A percentile compares a stretch with the other conserved stretches of the same genome.
phyloP scores from a whole-genome alignment of 2,888 invertebrate species.

The Norana najaformis region DNA sequence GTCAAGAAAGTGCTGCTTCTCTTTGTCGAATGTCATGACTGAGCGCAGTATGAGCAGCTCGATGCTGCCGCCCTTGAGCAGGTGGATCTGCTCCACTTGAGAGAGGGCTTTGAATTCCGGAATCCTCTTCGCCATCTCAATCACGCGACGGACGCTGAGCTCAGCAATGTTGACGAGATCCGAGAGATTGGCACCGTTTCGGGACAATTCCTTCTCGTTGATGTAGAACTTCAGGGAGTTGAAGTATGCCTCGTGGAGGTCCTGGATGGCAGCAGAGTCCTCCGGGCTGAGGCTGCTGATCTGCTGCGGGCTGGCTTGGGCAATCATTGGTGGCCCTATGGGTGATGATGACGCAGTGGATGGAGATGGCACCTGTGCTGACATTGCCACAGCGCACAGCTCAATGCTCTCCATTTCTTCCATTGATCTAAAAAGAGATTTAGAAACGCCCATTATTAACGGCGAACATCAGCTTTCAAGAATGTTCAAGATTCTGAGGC shows the following conservation, averaged over 20 bases:
- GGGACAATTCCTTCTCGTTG: slow-evolving; percentile 45
- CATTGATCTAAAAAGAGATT: not conserved
- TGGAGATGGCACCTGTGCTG: not conserved
- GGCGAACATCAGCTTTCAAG: not conserved
- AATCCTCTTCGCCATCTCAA: slow-evolving; percentile 68
- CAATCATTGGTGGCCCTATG: not conserved
- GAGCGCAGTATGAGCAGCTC: slow-evolving; percentile 95
- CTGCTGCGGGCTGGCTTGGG: slow-evolving; percentile 24
- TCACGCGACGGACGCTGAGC: slow-evolving; percentile 68
- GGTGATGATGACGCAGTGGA: not conserved
- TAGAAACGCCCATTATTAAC: not conserved
- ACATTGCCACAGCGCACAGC: slow-evolving; percentile 7
- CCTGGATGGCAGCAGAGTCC: slow-evolving; percentile 54
- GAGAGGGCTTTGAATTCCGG: slow-evolving; percentile 72
- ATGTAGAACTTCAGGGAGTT: slow-evolving; percentile 58
- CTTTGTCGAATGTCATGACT: slow-evolving; percentile 88
- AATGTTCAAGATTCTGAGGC: no score
- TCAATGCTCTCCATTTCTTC: slow-evolving; percentile 4
- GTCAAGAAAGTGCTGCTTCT: slow-evolving; percentile 83
- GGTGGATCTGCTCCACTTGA: slow-evolving; percentile 87
- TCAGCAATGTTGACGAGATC: slow-evolving; percentile 62
- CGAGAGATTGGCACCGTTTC: slow-evolving; percentile 47
- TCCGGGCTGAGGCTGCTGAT: slow-evolving; percentile 40
- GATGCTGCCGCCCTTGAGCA: slow-evolving; percentile 89
- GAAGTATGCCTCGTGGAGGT: slow-evolving; percentile 56